Percentiles rank a stretch among this genome's conserved stretches.
These are phyloP conservation scores for Erpobdella octoculata DNA, from an alignment of 2,888 invertebrate species.

Conservation along the genomic window DNA sequence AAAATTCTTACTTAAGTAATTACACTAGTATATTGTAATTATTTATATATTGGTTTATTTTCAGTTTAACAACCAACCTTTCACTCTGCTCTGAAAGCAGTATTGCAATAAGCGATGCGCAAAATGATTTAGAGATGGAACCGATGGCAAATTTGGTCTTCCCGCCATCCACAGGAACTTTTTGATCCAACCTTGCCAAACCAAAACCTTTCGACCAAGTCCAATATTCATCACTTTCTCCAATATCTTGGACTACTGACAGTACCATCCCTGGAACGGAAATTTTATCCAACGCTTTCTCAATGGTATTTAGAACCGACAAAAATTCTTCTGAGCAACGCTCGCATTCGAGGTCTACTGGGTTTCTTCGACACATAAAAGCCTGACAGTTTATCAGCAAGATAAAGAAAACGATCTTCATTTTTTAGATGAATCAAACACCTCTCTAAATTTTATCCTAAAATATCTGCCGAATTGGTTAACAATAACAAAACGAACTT, in stretches of 20 bases:
- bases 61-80: slow-evolving; percentile 8
- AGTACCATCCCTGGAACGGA: slow-evolving; percentile 1
- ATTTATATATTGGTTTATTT: too few relatives aligned
- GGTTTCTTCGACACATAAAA: too few relatives aligned
- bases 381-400: too few relatives aligned
- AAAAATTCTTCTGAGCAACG: not conserved
- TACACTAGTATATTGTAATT: too few relatives aligned
- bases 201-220: not conserved
- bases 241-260: slow-evolving; percentile 12
- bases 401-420: too few relatives aligned
- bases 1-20: too few relatives aligned
- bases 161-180: not conserved
- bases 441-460: too few relatives aligned
- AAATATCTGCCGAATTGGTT: too few relatives aligned
- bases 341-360: too few relatives aligned
- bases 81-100: slow-evolving; percentile 11
- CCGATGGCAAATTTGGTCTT: slow-evolving; percentile 22
- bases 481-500: too few relatives aligned
- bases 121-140: slow-evolving; percentile 18
- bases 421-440: too few relatives aligned
- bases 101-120: slow-evolving; percentile 11
- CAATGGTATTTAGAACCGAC: not conserved
- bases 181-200: not conserved
- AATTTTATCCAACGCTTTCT: not conserved
- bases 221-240: not conserved